These are phyloP conservation scores for Myiopsitta monachus DNA, from an alignment of 2,113 vertebrate species.

Conservation along the genomic window DNA sequence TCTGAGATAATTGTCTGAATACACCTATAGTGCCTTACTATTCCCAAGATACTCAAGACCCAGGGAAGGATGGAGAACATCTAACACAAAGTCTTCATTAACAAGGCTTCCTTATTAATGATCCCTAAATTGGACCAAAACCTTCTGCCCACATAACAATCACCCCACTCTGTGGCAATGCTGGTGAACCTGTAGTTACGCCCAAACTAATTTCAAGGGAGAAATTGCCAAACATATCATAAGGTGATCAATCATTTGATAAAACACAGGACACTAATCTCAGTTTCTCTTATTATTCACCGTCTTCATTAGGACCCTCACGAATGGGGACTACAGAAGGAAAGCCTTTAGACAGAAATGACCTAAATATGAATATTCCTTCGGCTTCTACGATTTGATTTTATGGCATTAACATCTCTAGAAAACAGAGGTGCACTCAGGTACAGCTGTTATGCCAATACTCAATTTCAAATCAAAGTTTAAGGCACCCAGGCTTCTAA, in stretches of 20 bases:
- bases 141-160: not conserved
- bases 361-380: not conserved
- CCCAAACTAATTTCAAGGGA: not conserved
- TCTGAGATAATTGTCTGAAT: not conserved
- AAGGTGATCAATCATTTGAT: not conserved
- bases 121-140: not conserved
- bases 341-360: not conserved
- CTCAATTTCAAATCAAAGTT: not conserved
- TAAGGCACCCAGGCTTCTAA: accelerated
- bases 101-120: not conserved
- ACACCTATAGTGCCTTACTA: not conserved
- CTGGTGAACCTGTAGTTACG: constrained; percentile 44
- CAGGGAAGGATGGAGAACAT: not conserved
- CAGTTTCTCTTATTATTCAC: not conserved
- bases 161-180: not conserved
- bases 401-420: not conserved
- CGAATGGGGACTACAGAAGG: not conserved
- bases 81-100: not conserved
- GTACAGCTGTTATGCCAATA: not conserved
- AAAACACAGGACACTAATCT: not conserved
- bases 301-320: not conserved
- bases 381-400: not conserved
- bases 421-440: not conserved
- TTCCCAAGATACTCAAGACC: not conserved
- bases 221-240: not conserved